Evolutionary conservation across 2,797 vertebrate species (phyloP), one percentile per base, ranked within the genome.

Genomic region (Dendrocincla fuliginosa): DNA sequence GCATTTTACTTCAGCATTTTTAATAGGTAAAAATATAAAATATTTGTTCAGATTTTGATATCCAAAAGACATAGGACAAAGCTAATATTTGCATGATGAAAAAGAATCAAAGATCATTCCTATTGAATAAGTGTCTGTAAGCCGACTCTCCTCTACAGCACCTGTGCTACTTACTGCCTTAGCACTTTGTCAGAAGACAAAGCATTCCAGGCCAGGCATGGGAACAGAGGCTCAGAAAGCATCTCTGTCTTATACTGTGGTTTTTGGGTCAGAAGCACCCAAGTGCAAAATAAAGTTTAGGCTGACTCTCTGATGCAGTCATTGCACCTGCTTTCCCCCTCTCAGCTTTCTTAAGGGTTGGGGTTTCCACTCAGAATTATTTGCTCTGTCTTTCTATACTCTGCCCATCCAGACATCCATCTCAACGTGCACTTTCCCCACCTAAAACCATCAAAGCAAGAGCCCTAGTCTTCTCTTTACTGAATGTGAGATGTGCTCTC

Each of bases 311-410:
- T 50, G 30, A 39, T 5, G 5, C 10, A 77, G 13, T 35, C 47
- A 30, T 15, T 4, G 1, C 15, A 64, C 33, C 41, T 46, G 5
- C 49, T 63, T 46, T 12, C 5, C 3, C 5, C 2, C 3, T 17
- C 41, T 78, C 41, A 46, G 2, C 44, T 80, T 81, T 80, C 73
- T 53, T 71, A 53, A 59, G 10, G 10, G 3, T 28, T 89, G 10
- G 11, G 3, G 9, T 10, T 3, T 61, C 7, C 9, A 17, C 25
- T 59, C 32, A 24, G 11, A 32, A 16, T 63, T 19, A 15, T 56
- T 53, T 74, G 11, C 20, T 64, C 13, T 25, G 17, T 61, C 14
- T 41, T 83, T 80, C 41, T 52, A 0, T 23, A 67, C 11, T 84
- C 6, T 68, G 15, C 6, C 11, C 6, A 46, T 61, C 20, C 46